These are phyloP conservation scores for Macquaria ambigua DNA, from an alignment of 2,113 vertebrate genomes.

Conservation along the genomic window DNA sequence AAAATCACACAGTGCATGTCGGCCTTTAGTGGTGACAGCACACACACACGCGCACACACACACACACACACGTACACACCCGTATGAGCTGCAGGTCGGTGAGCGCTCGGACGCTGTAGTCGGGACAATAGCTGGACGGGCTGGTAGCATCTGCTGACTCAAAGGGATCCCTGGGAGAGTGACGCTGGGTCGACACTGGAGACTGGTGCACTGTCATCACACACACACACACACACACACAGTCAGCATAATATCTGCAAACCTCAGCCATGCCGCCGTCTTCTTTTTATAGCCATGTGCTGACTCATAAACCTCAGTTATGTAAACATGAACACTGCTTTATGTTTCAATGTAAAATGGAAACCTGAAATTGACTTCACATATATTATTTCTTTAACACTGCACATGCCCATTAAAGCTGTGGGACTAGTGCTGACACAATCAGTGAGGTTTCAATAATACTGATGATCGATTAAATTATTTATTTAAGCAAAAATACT, in stretches of 20 bases:
- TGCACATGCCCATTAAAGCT: background rate
- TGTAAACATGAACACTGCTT: background rate
- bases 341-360: no score
- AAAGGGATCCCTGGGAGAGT: conserved; percentile 82
- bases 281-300: background rate
- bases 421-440: no score
- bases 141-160: conserved; percentile 84
- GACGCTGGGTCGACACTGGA: conserved; percentile 86
- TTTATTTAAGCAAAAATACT: no score
- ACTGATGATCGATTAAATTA: no score
- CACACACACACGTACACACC: conserved; percentile 49
- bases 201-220: conserved; percentile 88
- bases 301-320: background rate
- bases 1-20: no score
- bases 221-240: conserved; percentile 5
- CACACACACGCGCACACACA: conserved; percentile 1
- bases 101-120: conserved; percentile 94
- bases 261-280: background rate
- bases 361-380: background rate
- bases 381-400: background rate
- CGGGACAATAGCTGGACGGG: conserved; percentile 89
- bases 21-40: background rate
- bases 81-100: conserved; percentile 93
- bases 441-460: no score
- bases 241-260: conserved; percentile 5